A percentile compares a stretch with the other conserved stretches of the same genome.
Evolutionary conservation across 2,888 invertebrate species (phyloP).

Genomic region (Leptopterna dolabrata): DNA sequence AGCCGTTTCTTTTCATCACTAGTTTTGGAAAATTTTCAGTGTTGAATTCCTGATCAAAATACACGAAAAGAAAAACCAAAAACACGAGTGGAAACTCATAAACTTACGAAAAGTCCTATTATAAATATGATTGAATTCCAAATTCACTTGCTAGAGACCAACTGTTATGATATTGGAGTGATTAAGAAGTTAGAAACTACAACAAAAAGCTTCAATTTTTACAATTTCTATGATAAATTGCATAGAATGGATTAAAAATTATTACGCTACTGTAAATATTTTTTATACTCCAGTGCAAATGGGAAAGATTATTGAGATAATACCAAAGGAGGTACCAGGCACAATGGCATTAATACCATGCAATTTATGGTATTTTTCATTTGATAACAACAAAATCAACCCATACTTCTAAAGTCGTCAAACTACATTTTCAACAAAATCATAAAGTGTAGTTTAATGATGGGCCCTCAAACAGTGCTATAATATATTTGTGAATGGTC

Average conservation of each 20-base stretch:
- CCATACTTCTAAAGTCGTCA: constrained; percentile 20
- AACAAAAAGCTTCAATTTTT: constrained; percentile 13
- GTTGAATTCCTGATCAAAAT: no score
- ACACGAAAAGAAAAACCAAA: no score
- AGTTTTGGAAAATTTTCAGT: no score
- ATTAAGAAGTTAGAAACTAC: not conserved
- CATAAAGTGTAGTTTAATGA: not conserved
- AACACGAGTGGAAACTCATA: no score
- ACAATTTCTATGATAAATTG: not conserved
- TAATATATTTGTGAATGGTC: not conserved
- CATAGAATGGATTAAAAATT: not conserved
- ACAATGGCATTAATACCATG: constrained; percentile 32
- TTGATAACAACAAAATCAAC: constrained; percentile 18
- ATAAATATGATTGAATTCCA: constrained; percentile 40
- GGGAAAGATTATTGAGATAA: constrained; percentile 9
- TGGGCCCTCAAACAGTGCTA: not conserved
- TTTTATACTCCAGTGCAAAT: constrained; percentile 14
- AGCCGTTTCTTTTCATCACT: no score
- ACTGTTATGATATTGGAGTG: not conserved
- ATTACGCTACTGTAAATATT: not conserved
- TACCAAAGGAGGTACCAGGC: constrained; percentile 19
- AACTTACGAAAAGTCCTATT: not conserved
- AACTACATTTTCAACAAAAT: constrained; percentile 16
- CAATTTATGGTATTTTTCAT: constrained; percentile 20
- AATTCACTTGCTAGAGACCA: constrained; percentile 29